These are phyloP conservation scores for Scaeva pyrastri DNA, from an alignment of 2,888 invertebrate species.

Conservation along the genomic window DNA sequence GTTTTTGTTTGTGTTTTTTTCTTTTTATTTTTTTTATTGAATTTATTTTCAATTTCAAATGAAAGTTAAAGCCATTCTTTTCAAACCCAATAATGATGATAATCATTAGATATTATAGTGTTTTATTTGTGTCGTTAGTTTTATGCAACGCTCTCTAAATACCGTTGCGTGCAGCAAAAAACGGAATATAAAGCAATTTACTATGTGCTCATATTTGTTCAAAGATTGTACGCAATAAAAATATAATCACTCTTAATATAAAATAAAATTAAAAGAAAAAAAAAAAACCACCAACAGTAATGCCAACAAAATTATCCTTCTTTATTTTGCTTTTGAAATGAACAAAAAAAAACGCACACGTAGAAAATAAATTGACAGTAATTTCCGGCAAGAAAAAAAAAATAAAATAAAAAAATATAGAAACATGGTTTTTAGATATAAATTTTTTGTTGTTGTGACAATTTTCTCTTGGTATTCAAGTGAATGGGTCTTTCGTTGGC, in stretches of 20 bases:
- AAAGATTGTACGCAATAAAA: constrained; percentile 44
- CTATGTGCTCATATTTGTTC: constrained; percentile 38
- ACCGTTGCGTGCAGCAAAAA: constrained; percentile 41
- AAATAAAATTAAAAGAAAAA: constrained; percentile 14
- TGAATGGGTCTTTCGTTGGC: background rate
- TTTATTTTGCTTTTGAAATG: constrained; percentile 27
- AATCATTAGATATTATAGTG: background rate
- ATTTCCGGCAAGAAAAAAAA: constrained; percentile 48
- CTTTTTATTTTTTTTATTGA: background rate
- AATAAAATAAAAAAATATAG: background rate
- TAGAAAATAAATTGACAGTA: constrained; percentile 62
- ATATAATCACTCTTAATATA: constrained; percentile 26
- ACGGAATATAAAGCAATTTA: constrained; percentile 51
- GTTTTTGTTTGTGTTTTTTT: background rate
- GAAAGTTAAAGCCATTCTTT: too few relatives aligned
- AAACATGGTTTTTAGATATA: constrained; percentile 33
- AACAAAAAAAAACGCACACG: background rate
- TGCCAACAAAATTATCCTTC: constrained; percentile 54
- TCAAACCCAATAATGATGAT: background rate
- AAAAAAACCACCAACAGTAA: constrained; percentile 42
- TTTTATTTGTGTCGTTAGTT: background rate
- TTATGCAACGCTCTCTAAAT: constrained; percentile 57
- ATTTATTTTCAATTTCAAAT: constrained; percentile 29
- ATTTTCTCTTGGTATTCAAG: constrained; percentile 36
- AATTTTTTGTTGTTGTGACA: constrained; percentile 25